These are phyloP conservation scores for Ophion ventricosus DNA, from an alignment of 2,888 invertebrate species.

Conservation along the genomic window DNA sequence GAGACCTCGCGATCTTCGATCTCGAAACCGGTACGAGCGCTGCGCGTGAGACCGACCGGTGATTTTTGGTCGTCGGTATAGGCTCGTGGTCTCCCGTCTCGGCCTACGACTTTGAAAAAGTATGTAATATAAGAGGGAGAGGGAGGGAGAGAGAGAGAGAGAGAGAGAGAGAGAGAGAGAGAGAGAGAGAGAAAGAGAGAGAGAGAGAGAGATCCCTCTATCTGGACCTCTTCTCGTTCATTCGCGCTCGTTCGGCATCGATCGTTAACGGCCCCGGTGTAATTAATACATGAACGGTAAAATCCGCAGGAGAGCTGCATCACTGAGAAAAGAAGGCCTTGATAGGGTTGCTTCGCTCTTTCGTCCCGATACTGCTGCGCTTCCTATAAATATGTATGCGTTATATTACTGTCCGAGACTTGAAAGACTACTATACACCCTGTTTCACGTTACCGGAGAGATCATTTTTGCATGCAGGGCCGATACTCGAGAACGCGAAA, in stretches of 20 bases:
- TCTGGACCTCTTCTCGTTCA: slow-evolving; percentile 54
- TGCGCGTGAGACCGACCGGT: slow-evolving; percentile 56
- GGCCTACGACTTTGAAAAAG: slow-evolving; percentile 36
- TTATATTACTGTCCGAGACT: slow-evolving; percentile 72
- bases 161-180: slow-evolving; percentile 16
- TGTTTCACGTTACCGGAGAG: slow-evolving; percentile 14
- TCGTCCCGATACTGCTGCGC: slow-evolving; percentile 27
- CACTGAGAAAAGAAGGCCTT: slow-evolving; percentile 30
- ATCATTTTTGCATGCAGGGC: neutral
- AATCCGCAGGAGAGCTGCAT: slow-evolving; percentile 65
- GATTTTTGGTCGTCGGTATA: slow-evolving; percentile 65
- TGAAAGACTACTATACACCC: slow-evolving; percentile 32
- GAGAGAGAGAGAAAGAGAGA: slow-evolving; percentile 1
- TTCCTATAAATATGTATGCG: slow-evolving; percentile 78
- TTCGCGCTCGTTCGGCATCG: slow-evolving; percentile 52
- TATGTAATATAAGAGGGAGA: slow-evolving; percentile 2
- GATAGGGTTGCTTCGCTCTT: slow-evolving; percentile 39
- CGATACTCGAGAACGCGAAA: neutral
- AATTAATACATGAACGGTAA: slow-evolving; percentile 80
- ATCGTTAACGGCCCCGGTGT: slow-evolving; percentile 73
- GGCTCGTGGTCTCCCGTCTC: slow-evolving; percentile 40
- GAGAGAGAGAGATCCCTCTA: slow-evolving; percentile 32
- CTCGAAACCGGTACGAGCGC: slow-evolving; percentile 63
- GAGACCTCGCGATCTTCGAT: slow-evolving; percentile 62
- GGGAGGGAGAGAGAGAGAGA: slow-evolving; percentile 1